Evolutionary conservation across 2,888 invertebrate genomes (phyloP).

Genomic region (Phorcus lineatus): DNA sequence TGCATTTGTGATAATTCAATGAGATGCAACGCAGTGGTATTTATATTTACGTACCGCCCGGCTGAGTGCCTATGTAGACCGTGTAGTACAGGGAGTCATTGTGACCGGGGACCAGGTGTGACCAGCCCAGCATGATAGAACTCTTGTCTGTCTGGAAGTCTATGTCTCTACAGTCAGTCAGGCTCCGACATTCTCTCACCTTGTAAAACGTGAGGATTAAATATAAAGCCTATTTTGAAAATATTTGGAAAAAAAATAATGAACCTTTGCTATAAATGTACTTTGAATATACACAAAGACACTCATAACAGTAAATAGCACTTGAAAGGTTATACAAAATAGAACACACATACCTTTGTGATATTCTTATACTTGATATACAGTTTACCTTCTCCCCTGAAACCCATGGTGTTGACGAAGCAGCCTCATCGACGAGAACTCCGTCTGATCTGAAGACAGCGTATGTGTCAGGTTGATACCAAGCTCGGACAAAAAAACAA

Average conservation of each 20-base stretch:
- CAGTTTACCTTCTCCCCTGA: too few relatives aligned
- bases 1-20: too few relatives aligned
- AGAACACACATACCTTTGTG: too few relatives aligned
- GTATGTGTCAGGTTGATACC: neutral
- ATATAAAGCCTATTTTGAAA: too few relatives aligned
- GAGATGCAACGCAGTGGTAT: neutral
- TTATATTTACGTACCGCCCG: neutral
- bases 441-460: slow-evolving; percentile 17
- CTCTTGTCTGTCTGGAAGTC: neutral
- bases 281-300: too few relatives aligned
- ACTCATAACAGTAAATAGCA: too few relatives aligned
- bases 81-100: neutral
- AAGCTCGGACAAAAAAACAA: slow-evolving; percentile 13
- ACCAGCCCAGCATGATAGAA: neutral
- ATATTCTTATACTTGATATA: too few relatives aligned
- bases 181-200: neutral
- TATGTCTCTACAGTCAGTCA: neutral
- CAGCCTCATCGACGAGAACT: neutral
- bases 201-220: neutral
- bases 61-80: neutral
- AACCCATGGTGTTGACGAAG: too few relatives aligned
- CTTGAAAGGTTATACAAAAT: too few relatives aligned
- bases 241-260: too few relatives aligned
- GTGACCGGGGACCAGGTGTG: neutral
- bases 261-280: too few relatives aligned